Conservation (phyloP, 2,797 vertebrate species). For the Spheniscus humboldti region DNA sequence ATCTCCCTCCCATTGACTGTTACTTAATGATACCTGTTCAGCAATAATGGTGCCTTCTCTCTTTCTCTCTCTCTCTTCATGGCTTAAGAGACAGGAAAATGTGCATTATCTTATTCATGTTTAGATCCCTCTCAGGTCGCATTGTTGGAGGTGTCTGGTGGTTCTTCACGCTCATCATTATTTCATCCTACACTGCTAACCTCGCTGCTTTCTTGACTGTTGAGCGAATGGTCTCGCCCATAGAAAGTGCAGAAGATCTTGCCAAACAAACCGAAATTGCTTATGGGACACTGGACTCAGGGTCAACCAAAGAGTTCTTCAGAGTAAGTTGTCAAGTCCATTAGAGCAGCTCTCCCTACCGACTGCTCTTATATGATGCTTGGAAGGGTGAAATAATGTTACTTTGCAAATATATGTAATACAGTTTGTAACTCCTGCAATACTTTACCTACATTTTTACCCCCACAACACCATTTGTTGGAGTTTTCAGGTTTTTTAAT, state of each 20-base stretch:
- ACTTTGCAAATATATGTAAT: background rate
- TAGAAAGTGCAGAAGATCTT: conserved; percentile 90
- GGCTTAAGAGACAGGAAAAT: conserved; percentile 58
- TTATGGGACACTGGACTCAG: conserved; percentile 94
- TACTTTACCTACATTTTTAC: background rate
- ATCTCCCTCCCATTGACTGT: background rate
- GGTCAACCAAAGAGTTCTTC: conserved; percentile 98
- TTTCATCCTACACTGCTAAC: conserved; percentile 98
- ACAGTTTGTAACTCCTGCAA: background rate
- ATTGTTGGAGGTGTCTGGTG: conserved; percentile 99
- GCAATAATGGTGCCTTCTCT: background rate
- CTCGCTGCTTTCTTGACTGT: conserved; percentile 98
- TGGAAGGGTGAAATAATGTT: background rate
- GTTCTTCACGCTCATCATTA: conserved; percentile 99
- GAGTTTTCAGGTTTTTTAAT: conserved; percentile 41
- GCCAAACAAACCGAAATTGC: conserved; percentile 99
- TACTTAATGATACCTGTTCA: background rate
- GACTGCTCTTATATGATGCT: background rate
- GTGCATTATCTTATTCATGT: conserved; percentile 71
- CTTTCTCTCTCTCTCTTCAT: background rate
- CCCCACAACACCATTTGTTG: background rate
- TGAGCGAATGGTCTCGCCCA: conserved; percentile 95
- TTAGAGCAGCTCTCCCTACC: background rate
- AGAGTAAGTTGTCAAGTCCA: conserved; percentile 79
- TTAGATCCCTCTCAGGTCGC: conserved; percentile 96